Evolutionary conservation across 92 coral and sea anemone species (phyloP), one percentile per base, ranked within the genome.

Genomic region (Zoanthus gigantus): DNA sequence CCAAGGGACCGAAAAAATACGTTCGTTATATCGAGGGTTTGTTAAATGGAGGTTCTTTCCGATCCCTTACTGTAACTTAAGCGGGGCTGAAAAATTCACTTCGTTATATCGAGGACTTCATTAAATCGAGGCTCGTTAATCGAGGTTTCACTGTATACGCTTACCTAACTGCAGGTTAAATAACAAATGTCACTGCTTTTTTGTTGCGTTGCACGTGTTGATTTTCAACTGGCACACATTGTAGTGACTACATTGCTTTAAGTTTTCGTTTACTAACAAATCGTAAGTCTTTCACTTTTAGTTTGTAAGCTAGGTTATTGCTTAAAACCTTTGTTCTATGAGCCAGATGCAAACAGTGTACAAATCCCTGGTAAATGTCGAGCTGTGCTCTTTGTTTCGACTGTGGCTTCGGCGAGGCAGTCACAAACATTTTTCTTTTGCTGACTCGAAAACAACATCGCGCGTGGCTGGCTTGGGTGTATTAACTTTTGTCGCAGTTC

Each of bases 191-290:
- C 42, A 34, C 71, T 29, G 71, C 42, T 78, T 61, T 44, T 78
- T 54, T 78, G 58, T 78, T 78, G 14, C 45, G 56, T 58, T 34
- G 48, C 83, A 78, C 83, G 71, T 78, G 83, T 32, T 56, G 83
- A 78, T 78, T 52, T 78, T 78, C 58, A 44, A 78, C 7, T 78
- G 71, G 42, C 42, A 34, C 42, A 34, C 42, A 34, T 34, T 34
- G 3, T 3, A 34, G 3, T 34, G 3, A 34, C 2, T 34, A 34
- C 42, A 56, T 78, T 57, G 71, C 71, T 28, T 57, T 54, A 37
- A 56, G 83, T 30, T 7, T 73, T 73, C 15, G 46, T 57, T 54
- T 53, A 7, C 44, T 65, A 56, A 53, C 71, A 78, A 46, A 69
- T 37, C 34, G 46, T 56, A 13, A 13, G 71, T 13, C 50, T 60